Conservation (phyloP, 2,797 vertebrate genomes). For the Parambassis ranga region DNA sequence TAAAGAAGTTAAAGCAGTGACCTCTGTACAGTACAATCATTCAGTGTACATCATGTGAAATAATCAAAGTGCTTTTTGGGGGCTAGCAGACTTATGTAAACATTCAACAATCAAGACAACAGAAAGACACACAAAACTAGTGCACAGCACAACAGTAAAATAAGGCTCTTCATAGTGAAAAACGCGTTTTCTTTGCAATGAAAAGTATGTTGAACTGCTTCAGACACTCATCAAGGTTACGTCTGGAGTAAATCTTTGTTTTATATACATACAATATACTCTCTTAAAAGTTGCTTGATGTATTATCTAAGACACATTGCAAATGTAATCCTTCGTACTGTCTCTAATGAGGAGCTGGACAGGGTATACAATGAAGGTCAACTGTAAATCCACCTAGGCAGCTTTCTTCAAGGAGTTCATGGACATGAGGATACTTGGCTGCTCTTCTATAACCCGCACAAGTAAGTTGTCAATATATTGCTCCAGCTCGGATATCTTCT, state of each 20-base stretch:
- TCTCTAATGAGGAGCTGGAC: background rate
- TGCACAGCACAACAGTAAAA: conserved; percentile 13
- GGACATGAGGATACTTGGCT: conserved; percentile 89
- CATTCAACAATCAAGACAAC: conserved; percentile 19
- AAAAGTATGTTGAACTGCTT: background rate
- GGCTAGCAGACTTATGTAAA: conserved; percentile 45
- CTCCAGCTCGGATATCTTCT: conserved; percentile 89
- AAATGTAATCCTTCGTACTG: background rate
- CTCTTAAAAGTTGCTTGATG: background rate
- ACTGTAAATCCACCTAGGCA: conserved; percentile 5
- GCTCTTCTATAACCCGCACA: conserved; percentile 91
- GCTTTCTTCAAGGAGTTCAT: conserved; percentile 58
- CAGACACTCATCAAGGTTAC: background rate
- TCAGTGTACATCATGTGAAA: conserved; percentile 21
- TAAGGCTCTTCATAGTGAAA: conserved; percentile 15
- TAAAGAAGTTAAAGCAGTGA: conserved; percentile 9
- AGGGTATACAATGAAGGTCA: background rate
- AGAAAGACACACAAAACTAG: conserved; percentile 8
- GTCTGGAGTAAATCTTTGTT: background rate
- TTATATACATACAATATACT: background rate
- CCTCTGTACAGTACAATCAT: background rate
- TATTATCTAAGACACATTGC: background rate
- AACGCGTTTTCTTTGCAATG: background rate
- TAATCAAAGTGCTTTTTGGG: conserved; percentile 53
- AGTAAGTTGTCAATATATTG: conserved; percentile 94